A percentile compares a stretch with the other conserved stretches of the same genome.
Conservation (phyloP, 2,113 vertebrate species). For the Apteryx owenii region DNA sequence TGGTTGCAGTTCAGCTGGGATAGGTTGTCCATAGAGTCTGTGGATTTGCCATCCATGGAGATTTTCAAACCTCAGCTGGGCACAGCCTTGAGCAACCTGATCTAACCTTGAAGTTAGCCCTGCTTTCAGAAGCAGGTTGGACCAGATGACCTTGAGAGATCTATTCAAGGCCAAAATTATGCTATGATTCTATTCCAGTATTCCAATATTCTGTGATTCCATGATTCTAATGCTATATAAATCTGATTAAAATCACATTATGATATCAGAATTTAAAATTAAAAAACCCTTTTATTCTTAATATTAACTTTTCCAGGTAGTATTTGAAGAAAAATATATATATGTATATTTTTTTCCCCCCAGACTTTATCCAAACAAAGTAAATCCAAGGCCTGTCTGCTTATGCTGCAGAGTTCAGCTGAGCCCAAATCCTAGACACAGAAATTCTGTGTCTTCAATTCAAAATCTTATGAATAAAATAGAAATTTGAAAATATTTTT, state of each 20-base stretch:
- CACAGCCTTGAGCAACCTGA: background rate
- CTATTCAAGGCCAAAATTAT: background rate
- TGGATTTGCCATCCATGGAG: background rate
- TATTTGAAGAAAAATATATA: background rate
- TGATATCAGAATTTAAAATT: background rate
- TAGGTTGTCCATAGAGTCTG: background rate
- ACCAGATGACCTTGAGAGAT: background rate
- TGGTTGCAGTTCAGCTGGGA: background rate
- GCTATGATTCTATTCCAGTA: background rate
- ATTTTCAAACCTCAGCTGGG: background rate
- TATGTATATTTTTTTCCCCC: no score
- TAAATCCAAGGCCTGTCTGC: background rate
- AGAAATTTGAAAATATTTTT: background rate
- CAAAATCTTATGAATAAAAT: background rate
- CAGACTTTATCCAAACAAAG: background rate
- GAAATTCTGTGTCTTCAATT: background rate
- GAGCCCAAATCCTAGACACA: background rate
- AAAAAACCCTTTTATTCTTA: background rate
- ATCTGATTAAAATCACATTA: background rate
- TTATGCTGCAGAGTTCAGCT: background rate
- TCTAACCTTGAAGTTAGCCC: background rate
- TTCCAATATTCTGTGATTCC: background rate
- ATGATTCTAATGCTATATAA: background rate
- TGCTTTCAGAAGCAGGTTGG: background rate
- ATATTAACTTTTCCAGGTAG: background rate